A percentile compares a stretch with the other conserved stretches of the same genome.
These are phyloP conservation scores for Nomia melanderi DNA, from an alignment of 1,140 invertebrate species.

Conservation along the genomic window DNA sequence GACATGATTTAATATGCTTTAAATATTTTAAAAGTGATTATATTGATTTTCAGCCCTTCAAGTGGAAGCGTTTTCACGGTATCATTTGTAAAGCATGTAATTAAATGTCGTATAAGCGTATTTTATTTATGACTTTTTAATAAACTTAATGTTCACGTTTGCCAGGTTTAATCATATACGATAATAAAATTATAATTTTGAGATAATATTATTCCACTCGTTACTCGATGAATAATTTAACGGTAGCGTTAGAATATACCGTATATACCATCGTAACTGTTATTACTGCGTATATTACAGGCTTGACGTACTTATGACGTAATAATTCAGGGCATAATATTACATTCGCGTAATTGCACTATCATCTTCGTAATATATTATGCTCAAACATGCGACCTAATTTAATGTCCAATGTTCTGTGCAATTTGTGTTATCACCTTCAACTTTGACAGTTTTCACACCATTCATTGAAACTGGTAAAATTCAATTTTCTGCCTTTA, in stretches of 20 bases:
- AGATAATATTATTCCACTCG: conserved; percentile 23
- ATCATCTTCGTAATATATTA: conserved; percentile 47
- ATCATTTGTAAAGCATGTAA: too few species aligned
- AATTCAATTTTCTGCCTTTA: conserved; percentile 11
- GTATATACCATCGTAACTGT: conserved; percentile 34
- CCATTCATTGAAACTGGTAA: conserved; percentile 2
- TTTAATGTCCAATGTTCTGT: conserved; percentile 33
- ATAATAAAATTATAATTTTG: conserved; percentile 19
- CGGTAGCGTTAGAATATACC: conserved; percentile 26
- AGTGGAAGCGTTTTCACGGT: too few species aligned
- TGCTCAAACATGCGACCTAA: conserved; percentile 39
- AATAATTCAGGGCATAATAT: conserved; percentile 51
- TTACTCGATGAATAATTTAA: conserved; percentile 45
- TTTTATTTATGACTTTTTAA: not conserved
- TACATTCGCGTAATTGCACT: conserved; percentile 48
- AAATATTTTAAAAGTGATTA: too few species aligned
- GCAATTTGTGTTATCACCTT: conserved; percentile 39
- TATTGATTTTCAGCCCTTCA: too few species aligned
- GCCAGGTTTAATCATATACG: not conserved
- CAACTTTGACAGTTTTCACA: conserved; percentile 31
- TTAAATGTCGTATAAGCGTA: too few species aligned
- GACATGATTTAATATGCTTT: too few species aligned
- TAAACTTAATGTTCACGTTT: too few species aligned
- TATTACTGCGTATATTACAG: conserved; percentile 47
- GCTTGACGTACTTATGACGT: conserved; percentile 48